Conservation (phyloP, 1,140 invertebrate species). For the Sitophilus oryzae region DNA sequence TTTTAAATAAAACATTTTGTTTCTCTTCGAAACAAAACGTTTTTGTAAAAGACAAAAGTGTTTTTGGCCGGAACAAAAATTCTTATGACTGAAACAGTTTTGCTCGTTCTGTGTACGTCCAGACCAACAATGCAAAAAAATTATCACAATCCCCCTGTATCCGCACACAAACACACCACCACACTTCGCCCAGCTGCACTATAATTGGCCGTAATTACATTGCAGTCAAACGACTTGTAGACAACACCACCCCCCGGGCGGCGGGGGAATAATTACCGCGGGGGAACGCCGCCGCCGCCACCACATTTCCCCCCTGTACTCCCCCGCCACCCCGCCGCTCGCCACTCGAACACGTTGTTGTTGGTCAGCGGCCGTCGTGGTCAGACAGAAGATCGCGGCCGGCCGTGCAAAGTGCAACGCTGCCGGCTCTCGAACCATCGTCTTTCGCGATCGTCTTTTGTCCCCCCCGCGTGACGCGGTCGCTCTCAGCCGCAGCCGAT, state of each 20-base stretch:
- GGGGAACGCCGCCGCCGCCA: background rate
- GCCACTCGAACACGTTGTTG: no score
- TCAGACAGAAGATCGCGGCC: slow-evolving; percentile 23
- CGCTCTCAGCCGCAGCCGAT: slow-evolving; percentile 15
- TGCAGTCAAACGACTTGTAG: slow-evolving; percentile 11
- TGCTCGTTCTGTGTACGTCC: no score
- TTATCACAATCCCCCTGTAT: no score
- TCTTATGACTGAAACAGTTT: no score
- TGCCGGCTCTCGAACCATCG: background rate
- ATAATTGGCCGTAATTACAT: slow-evolving; percentile 1
- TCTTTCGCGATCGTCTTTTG: slow-evolving; percentile 13
- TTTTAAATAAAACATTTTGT: no score
- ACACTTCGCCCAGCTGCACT: background rate
- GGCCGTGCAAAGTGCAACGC: slow-evolving; percentile 20
- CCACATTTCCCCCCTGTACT: slow-evolving; percentile 4
- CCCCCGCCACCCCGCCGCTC: slow-evolving; percentile 8
- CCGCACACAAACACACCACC: no score
- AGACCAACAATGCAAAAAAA: no score
- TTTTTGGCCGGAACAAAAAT: no score
- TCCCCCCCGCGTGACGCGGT: slow-evolving; percentile 22
- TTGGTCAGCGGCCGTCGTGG: slow-evolving; percentile 23
- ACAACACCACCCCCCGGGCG: slow-evolving; percentile 8
- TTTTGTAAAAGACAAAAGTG: no score
- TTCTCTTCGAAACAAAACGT: no score
- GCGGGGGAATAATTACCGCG: slow-evolving; percentile 19